Percentiles rank a stretch among this genome's conserved stretches.
Evolutionary conservation across 2,113 vertebrate genomes (phyloP).

Genomic region (Xenopus laevis): DNA sequence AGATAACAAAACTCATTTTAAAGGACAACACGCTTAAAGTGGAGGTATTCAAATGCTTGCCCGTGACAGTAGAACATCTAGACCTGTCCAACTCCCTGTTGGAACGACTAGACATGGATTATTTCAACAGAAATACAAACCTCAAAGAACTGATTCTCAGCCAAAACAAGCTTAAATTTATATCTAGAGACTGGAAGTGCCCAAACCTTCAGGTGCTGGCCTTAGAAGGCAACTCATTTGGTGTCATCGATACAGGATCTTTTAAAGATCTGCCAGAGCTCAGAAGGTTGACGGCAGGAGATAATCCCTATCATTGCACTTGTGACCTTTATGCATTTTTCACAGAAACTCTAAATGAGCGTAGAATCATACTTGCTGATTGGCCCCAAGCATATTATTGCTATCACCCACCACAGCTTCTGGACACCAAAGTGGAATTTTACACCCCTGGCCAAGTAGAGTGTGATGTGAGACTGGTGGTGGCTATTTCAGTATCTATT

Average conservation of each 20-base stretch:
- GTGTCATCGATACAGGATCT: slow-evolving; percentile 65
- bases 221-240: slow-evolving; percentile 80
- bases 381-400: slow-evolving; percentile 76
- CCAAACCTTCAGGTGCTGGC: slow-evolving; percentile 55
- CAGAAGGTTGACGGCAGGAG: slow-evolving; percentile 62
- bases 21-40: slow-evolving; percentile 60
- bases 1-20: slow-evolving; percentile 62
- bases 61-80: slow-evolving; percentile 64
- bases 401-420: slow-evolving; percentile 67
- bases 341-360: slow-evolving; percentile 54
- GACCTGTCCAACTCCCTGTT: slow-evolving; percentile 73
- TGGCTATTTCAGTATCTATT: slow-evolving; percentile 61
- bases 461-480: slow-evolving; percentile 69
- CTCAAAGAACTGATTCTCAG: slow-evolving; percentile 67
- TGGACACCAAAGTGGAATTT: slow-evolving; percentile 62
- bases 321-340: slow-evolving; percentile 76
- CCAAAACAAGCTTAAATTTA: slow-evolving; percentile 82
- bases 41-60: slow-evolving; percentile 66
- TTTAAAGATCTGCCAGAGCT: slow-evolving; percentile 68
- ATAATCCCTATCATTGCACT: slow-evolving; percentile 81
- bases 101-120: slow-evolving; percentile 68
- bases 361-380: slow-evolving; percentile 62
- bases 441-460: slow-evolving; percentile 60
- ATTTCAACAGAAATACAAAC: slow-evolving; percentile 60
- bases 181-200: slow-evolving; percentile 68